Conservation (phyloP, 2,888 invertebrate genomes). For the Ormyrus labotus region DNA sequence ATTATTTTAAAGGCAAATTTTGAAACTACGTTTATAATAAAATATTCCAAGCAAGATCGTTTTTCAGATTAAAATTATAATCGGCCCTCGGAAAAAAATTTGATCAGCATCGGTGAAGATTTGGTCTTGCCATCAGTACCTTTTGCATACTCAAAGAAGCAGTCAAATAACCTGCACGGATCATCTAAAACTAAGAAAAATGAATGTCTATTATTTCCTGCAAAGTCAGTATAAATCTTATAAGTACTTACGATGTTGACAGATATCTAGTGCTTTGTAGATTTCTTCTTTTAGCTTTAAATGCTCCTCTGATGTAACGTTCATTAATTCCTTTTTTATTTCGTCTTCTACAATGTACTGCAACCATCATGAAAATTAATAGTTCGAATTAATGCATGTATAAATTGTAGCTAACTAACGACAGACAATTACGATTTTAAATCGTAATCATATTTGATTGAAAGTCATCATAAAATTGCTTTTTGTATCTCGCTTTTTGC, state of each 20-base stretch:
- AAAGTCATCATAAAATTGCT: no score
- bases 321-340: slow-evolving; percentile 10
- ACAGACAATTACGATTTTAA: not conserved
- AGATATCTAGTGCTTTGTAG: slow-evolving; percentile 14
- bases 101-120: not conserved
- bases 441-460: not conserved
- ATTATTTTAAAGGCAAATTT: no score
- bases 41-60: no score
- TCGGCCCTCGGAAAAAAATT: slow-evolving; percentile 16
- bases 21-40: no score
- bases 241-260: slow-evolving; percentile 13
- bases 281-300: slow-evolving; percentile 4
- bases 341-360: slow-evolving; percentile 22
- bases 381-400: not conserved
- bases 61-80: not conserved
- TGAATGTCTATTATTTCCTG: not conserved
- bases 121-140: not conserved
- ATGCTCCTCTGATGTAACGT: not conserved
- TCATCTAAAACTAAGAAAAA: slow-evolving; percentile 22
- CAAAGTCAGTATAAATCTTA: not conserved
- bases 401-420: not conserved
- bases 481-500: no score
- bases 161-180: slow-evolving; percentile 25
- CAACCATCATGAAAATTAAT: not conserved
- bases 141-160: slow-evolving; percentile 24